phyloP scores from a whole-genome alignment of 2,888 invertebrate genomes.

The Dolichomitus sp. region DNA sequence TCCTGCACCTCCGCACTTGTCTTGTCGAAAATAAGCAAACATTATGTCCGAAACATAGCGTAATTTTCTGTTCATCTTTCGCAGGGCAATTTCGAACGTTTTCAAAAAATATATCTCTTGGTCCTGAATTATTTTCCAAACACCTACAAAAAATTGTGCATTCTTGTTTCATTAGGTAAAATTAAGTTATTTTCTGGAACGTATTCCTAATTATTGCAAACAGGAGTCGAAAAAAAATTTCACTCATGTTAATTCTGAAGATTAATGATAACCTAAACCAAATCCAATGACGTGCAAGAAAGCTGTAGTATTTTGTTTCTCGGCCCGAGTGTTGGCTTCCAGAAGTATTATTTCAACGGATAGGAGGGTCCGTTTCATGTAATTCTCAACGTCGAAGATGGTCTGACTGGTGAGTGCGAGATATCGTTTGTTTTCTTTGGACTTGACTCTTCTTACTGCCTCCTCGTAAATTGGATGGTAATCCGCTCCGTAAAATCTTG shows the following conservation, averaged over 20 bases:
- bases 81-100: constrained; percentile 89
- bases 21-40: constrained; percentile 89
- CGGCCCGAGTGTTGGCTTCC: constrained; percentile 89
- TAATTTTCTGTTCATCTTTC: constrained; percentile 86
- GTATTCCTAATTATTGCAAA: not conserved
- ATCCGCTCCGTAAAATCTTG: constrained; percentile 81
- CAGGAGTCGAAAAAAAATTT: not conserved
- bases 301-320: constrained; percentile 86
- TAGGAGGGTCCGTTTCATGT: constrained; percentile 83
- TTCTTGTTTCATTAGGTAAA: not conserved
- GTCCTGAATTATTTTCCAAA: constrained; percentile 89
- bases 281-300: constrained; percentile 90
- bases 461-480: constrained; percentile 82
- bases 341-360: constrained; percentile 89
- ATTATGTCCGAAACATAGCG: constrained; percentile 89
- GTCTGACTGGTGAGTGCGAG: constrained; percentile 77
- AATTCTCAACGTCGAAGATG: constrained; percentile 84
- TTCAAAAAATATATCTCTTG: constrained; percentile 90
- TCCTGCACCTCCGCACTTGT: constrained; percentile 86
- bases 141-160: constrained; percentile 85
- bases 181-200: not conserved
- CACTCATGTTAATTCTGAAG: not conserved
- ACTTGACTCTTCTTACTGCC: constrained; percentile 73
- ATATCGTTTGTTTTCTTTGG: constrained; percentile 80
- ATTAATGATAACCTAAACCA: constrained; percentile 84